Evolutionary conservation across 1,140 invertebrate species (phyloP), one percentile per base, ranked within the genome.

Genomic region (Metaphire vulgaris): DNA sequence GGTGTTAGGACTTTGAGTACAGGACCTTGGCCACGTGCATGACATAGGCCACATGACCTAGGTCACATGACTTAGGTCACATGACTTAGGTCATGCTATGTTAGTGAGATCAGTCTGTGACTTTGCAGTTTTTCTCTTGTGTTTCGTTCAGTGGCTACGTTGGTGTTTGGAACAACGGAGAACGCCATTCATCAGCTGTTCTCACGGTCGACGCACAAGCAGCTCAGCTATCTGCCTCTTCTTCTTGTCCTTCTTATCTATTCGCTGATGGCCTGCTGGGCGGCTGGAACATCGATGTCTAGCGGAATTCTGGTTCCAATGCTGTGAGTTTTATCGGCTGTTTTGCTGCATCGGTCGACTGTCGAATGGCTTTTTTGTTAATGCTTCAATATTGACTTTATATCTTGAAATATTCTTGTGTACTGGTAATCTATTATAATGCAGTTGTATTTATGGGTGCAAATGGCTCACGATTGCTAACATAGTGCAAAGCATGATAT

Each of bases 121-220:
- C n/a, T n/a, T n/a, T n/a, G 69, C 33, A 31, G 69, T 28, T 70
- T 29, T 70, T n/a, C 64, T 0, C 12, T 0, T 74, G 15, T 56
- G 1, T 33, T 1, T 69, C 16, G 34, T 71, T 26, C 69, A 86
- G 86, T 84, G 75, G 86, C 87, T n/a, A 84, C 87, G 2, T 76
- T 88, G 21, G 78, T 88, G 69, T 87, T 87, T 81, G 84, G 83
- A 12, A 86, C 86, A 31, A 82, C 86, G 75, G 86, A 88, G 70
- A 81, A 84, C 77, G 85, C 86, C 66, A 84, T 88, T 56, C 82
- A 85, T 72, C 86, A 86, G 75, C 78, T 88, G 69, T 86, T 87
- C 71, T 86, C 86, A 0, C 81, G 87, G 33, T 81, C 84, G 77
- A 87, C 87, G 16, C 84, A 86, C 75, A 67, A 82, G 14, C 81